Conservation (phyloP, 2,797 vertebrate species). For the Phataginus tetradactyla region DNA sequence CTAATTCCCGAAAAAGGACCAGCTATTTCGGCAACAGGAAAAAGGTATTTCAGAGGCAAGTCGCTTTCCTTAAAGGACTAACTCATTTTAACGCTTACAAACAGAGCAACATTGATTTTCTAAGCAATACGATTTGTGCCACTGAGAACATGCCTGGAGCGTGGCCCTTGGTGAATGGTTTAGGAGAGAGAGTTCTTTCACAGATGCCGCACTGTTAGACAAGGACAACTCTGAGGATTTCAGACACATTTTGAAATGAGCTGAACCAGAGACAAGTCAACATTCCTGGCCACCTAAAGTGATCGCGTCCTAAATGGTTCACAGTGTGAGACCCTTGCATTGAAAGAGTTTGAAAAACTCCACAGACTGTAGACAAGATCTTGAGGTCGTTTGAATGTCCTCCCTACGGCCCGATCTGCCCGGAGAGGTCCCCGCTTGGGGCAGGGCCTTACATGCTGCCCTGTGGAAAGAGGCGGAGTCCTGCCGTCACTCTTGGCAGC, state of each 20-base stretch:
- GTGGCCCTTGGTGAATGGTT: slow-evolving; percentile 19
- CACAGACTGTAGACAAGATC: not conserved
- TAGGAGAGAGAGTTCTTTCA: not conserved
- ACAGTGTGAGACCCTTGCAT: slow-evolving; percentile 40
- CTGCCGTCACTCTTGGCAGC: not conserved
- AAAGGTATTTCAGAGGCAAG: slow-evolving; percentile 65
- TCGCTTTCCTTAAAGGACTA: slow-evolving; percentile 2
- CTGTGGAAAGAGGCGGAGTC: slow-evolving; percentile 18
- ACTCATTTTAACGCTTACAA: slow-evolving; percentile 65
- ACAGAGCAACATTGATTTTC: slow-evolving; percentile 8
- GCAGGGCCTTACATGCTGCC: slow-evolving; percentile 70
- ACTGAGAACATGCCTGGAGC: not conserved
- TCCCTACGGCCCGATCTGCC: not conserved
- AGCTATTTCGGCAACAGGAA: slow-evolving; percentile 93
- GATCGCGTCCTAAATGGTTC: not conserved
- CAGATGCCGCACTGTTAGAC: not conserved
- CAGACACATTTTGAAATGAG: not conserved
- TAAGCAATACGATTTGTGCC: not conserved
- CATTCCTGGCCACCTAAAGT: slow-evolving; percentile 39
- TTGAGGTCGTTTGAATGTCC: not conserved
- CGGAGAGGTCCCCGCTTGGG: not conserved
- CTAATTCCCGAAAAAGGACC: slow-evolving; percentile 94
- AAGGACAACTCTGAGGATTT: not conserved
- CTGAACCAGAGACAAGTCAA: slow-evolving; percentile 30
- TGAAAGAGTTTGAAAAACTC: not conserved